Percentiles rank a stretch among this genome's conserved stretches.
Evolutionary conservation across 2,797 vertebrate species (phyloP).

Genomic region (Sciurus vulgaris): DNA sequence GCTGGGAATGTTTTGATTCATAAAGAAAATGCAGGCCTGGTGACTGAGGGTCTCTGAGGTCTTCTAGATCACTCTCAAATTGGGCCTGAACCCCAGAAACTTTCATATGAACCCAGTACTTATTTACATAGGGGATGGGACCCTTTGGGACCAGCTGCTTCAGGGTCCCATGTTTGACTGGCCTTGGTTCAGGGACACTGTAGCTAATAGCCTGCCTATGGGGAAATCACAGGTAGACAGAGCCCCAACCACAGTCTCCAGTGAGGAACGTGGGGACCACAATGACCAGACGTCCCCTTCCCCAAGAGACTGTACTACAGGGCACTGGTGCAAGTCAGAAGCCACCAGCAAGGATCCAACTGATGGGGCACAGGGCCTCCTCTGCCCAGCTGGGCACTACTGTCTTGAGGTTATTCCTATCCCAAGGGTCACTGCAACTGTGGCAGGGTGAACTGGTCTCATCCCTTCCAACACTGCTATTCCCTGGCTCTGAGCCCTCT

Average conservation of each 20-base stretch:
- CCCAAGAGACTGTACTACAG: constrained; percentile 92
- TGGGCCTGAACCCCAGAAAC: too few relatives aligned
- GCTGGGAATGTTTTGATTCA: neutral
- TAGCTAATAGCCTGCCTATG: neutral
- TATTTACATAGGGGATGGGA: neutral
- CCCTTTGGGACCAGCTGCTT: neutral
- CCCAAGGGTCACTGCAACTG: too few relatives aligned
- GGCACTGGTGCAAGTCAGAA: constrained; percentile 93
- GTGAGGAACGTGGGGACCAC: too few relatives aligned
- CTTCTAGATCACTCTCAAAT: neutral
- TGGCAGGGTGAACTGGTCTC: too few relatives aligned
- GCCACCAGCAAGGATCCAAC: constrained; percentile 88
- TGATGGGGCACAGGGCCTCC: constrained; percentile 89
- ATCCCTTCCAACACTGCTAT: neutral
- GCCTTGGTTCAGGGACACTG: too few relatives aligned
- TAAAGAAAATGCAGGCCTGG: neutral
- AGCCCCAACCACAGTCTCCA: neutral
- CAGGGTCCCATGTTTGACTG: neutral
- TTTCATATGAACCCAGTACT: neutral
- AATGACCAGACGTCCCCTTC: neutral
- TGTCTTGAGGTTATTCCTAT: constrained; percentile 90
- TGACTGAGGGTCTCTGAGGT: neutral
- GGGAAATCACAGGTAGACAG: neutral
- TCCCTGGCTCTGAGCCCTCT: neutral
- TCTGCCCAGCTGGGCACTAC: constrained; percentile 93